Base-by-base conservation (phyloP, 2,888 invertebrate species). In the Mycalesis mineus region DNA sequence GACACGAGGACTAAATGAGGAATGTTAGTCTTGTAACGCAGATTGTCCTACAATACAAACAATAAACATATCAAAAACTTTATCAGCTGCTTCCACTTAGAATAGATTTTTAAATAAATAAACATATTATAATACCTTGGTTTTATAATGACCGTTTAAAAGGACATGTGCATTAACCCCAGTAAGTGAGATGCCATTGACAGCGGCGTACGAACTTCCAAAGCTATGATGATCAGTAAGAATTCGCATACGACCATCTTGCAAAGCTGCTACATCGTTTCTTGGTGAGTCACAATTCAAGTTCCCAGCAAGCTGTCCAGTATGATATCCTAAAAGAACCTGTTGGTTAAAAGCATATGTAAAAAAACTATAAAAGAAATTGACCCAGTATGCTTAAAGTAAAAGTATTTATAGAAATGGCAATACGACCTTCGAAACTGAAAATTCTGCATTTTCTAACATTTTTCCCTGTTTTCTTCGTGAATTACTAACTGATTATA, bases 261-360 rank as follows among this genome's bases (percentile, higher is more conserved):
- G 79, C 9, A 93, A 68, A 22, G 90, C 90, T 17, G 79, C 78
- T 0, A 92, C 67, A 44, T 91, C 91, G 28, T 83, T 75, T 2
- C 91, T 84, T 0, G 95, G 93, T 0, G 73, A 80, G 0, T 88
- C 81, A 72, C 87, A 95, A 74, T 96, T 92, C 14, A 96, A 81
- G 78, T 96, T 96, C 0, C 92, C 93, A 0, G 96, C 95, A 51
- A 96, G 86, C 8, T 83, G 65, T 0, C 93, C 93, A 13, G 84
- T 85, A 68, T 94, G 93, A 84, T 95, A 95, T 0, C 93, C 92
- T 39, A 95, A 84, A 8, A 86, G 61, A 0, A 87, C 82, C 87
- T 87, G 91, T 67, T 57, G 44, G 31, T 15, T 11, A 33, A 33
- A 33, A 6, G 7, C 33, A 33, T 7, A 29, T 6, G 5, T 7